Conservation (phyloP, 1,140 invertebrate genomes). For the Penaeus japonicus region DNA sequence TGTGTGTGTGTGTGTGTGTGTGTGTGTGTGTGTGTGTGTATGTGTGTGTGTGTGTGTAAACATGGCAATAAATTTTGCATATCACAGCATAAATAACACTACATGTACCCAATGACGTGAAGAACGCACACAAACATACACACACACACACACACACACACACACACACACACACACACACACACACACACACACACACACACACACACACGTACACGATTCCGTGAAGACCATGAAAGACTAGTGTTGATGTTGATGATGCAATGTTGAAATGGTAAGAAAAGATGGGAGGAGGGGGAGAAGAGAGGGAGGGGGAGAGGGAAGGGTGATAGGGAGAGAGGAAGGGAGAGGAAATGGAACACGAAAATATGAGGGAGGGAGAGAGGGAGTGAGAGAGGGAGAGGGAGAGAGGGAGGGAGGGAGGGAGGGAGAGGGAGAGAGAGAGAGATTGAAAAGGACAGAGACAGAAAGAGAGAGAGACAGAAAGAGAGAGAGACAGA, state of each 20-base stretch:
- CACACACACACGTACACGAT: too few species aligned
- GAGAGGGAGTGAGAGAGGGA: neutral
- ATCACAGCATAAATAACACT: too few species aligned
- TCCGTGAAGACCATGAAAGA: too few species aligned
- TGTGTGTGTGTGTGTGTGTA: neutral
- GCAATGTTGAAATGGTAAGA: neutral
- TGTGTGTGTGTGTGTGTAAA: neutral
- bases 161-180: too few species aligned
- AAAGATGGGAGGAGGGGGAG: too few species aligned
- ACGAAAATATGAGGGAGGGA: too few species aligned
- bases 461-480: neutral
- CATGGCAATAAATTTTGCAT: neutral
- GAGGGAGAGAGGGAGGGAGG: neutral
- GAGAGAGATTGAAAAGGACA: neutral
- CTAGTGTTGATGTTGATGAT: neutral
- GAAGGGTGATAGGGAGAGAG: neutral
- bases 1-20: conserved; percentile 11
- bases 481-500: neutral
- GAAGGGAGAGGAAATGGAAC: too few species aligned
- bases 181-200: too few species aligned
- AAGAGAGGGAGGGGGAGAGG: neutral
- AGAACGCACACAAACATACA: too few species aligned
- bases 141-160: too few species aligned
- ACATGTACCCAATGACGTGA: too few species aligned
- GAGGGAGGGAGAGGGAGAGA: neutral